Evolutionary conservation across 2,797 vertebrate genomes (phyloP), one percentile per base, ranked within the genome.

Genomic region (Melanogrammus aeglefinus): DNA sequence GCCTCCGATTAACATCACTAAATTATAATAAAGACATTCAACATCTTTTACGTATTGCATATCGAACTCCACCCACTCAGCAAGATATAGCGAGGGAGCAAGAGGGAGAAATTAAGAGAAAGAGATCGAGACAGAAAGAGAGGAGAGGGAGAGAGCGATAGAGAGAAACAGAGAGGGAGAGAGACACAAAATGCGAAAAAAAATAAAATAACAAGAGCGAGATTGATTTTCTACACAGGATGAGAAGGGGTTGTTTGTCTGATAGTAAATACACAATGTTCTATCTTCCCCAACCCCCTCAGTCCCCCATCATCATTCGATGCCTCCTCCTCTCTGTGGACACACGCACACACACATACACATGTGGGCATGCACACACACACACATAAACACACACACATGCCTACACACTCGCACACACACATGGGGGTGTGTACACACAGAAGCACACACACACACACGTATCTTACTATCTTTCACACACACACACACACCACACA

Each of bases 191-290:
- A 24, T 0, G 35, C 6, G 35, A 36, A 9, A 69, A 9, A 69
- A 27, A 0, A n/a, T n/a, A n/a, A 69, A 69, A 69, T 27, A 69
- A 69, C 8, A 69, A 24, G 63, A 63, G n/a, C 63, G n/a, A 69
- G 57, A 69, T 69, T 69, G 63, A 69, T 69, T 69, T 69, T 27
- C 63, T 27, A 69, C 63, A 69, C 16, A 73, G 72, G 72, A 35
- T 21, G 72, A 73, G 72, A 36, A 73, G 57, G 27, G 57, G 63
- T 69, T 69, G 63, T 69, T 69, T 69, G 63, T 27, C 63, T 69
- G 63, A 69, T 69, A 69, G 29, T 69, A 69, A 69, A 69, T 69
- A 27, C 63, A 69, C 63, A 69, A 69, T 69, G 57, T 63, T 63
- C 57, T 1, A 63, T 4, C 16, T 2, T 18, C 21, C 57, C 57